Percentiles rank a stretch among this genome's conserved stretches.
phyloP scores from a whole-genome alignment of 2,113 vertebrate species.

The Lonchura striata region DNA sequence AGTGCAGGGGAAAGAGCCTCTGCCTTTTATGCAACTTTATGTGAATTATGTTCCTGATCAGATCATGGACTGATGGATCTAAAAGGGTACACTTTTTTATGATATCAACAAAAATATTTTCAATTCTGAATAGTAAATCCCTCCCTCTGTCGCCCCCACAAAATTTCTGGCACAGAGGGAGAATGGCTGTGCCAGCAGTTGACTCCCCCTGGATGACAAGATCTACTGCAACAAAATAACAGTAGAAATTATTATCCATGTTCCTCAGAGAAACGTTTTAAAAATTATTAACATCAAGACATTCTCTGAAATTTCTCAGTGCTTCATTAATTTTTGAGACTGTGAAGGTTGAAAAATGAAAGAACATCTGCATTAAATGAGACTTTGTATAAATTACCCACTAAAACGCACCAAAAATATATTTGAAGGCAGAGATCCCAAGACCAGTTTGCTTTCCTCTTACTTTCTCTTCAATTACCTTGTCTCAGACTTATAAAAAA shows the following conservation, averaged over 20 bases:
- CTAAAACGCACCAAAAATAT: constrained; percentile 62
- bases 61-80: neutral
- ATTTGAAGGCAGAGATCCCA: constrained; percentile 48
- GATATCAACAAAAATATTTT: neutral
- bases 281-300: constrained; percentile 45
- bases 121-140: neutral
- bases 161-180: neutral
- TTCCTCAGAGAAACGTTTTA: constrained; percentile 44
- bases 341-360: constrained; percentile 58
- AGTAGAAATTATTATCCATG: neutral
- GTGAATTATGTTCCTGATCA: neutral
- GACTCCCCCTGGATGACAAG: neutral
- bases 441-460: constrained; percentile 41
- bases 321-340: constrained; percentile 57
- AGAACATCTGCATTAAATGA: constrained; percentile 63
- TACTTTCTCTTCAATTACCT: constrained; percentile 50
- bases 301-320: constrained; percentile 40
- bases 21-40: neutral
- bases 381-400: constrained; percentile 61
- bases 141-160: too few species aligned
- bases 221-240: neutral
- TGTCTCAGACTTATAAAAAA: constrained; percentile 29
- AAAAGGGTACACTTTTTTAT: neutral
- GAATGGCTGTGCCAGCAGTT: neutral
- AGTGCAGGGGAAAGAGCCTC: neutral